Evolutionary conservation across 1,140 invertebrate genomes (phyloP).

Genomic region (Neodiprion virginianus): DNA sequence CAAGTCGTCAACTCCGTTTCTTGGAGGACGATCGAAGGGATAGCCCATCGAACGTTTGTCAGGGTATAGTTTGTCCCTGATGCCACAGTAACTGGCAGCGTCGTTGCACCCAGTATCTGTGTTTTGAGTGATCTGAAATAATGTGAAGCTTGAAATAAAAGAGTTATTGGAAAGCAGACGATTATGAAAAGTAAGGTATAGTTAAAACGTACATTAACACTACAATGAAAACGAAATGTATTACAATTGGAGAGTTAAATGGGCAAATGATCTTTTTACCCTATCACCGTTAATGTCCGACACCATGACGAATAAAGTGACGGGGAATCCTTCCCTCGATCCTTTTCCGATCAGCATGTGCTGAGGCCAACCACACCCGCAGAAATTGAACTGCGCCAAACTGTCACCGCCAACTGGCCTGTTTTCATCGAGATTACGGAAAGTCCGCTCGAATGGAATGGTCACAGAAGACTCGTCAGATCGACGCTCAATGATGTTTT

Average conservation of each 20-base stretch:
- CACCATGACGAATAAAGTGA: constrained; percentile 82
- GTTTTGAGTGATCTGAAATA: constrained; percentile 63
- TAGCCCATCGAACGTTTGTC: constrained; percentile 74
- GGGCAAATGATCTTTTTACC: constrained; percentile 57
- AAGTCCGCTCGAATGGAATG: constrained; percentile 75
- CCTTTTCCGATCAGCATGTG: constrained; percentile 85
- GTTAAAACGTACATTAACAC: too few species aligned
- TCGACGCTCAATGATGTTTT: constrained; percentile 68
- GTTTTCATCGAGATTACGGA: constrained; percentile 67
- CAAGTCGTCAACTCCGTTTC: constrained; percentile 42
- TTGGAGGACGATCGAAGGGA: constrained; percentile 69
- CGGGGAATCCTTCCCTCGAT: constrained; percentile 68
- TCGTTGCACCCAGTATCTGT: constrained; percentile 64
- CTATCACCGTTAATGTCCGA: constrained; percentile 76
- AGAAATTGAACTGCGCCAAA: constrained; percentile 73
- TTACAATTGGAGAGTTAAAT: neutral
- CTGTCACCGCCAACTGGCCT: constrained; percentile 62
- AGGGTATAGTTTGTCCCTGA: constrained; percentile 71
- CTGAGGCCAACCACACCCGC: constrained; percentile 88
- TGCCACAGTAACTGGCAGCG: constrained; percentile 73
- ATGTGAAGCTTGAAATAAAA: too few species aligned
- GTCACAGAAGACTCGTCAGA: constrained; percentile 75
- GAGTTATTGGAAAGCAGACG: neutral
- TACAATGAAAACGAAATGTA: neutral
- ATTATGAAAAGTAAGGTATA: neutral